phyloP scores from a whole-genome alignment of 2,888 invertebrate species.

The Oscheius sp. region DNA sequence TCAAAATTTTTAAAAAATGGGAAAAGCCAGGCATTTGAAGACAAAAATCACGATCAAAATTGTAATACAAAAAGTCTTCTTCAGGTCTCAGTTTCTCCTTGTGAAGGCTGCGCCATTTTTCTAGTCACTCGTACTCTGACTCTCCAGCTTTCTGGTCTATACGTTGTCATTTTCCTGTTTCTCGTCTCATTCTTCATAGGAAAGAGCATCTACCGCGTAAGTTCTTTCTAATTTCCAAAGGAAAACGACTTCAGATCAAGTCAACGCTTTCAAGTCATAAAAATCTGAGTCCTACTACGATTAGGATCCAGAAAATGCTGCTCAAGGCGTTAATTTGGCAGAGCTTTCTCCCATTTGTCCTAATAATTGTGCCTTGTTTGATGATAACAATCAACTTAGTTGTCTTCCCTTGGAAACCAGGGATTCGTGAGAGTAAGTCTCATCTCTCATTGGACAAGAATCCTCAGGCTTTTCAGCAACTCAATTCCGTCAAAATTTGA shows the following conservation, averaged over 20 bases:
- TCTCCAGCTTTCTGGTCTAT: background rate
- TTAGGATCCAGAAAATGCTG: conserved; percentile 11
- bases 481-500: background rate
- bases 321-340: conserved; percentile 7
- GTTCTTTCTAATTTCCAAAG: too few species aligned
- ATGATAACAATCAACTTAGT: background rate
- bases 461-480: background rate
- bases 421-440: too few species aligned
- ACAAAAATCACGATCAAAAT: too few species aligned
- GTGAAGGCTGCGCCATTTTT: background rate
- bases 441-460: background rate
- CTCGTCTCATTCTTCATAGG: background rate
- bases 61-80: too few species aligned
- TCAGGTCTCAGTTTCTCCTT: background rate
- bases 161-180: background rate
- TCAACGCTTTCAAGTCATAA: background rate
- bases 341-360: background rate
- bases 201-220: conserved; percentile 1
- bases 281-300: background rate
- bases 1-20: too few species aligned
- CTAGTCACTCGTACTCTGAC: background rate
- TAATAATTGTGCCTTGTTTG: background rate
- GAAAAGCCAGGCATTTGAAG: too few species aligned
- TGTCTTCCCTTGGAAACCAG: background rate
- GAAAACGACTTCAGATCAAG: conserved; percentile 1